A percentile compares a stretch with the other conserved stretches of the same genome.
Conservation (phyloP, 2,888 invertebrate species). For the Cantharis rustica region DNA sequence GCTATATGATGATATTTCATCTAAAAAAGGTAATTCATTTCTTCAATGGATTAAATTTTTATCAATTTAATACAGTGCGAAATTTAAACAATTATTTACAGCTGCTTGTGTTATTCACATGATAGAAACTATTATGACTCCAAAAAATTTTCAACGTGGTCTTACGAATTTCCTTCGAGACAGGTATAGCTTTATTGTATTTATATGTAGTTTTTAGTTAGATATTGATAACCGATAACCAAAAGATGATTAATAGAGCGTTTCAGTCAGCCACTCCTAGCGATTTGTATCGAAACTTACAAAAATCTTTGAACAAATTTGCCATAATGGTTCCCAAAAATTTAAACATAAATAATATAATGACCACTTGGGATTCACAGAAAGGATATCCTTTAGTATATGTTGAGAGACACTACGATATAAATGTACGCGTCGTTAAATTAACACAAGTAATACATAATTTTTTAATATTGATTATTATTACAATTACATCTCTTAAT, state of each 20-base stretch:
- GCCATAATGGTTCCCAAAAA: background rate
- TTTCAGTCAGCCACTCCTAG: conserved; percentile 1
- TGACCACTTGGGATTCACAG: conserved; percentile 56
- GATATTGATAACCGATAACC: too few relatives aligned
- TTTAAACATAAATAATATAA: conserved; percentile 38
- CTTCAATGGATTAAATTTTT: background rate
- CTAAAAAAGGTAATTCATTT: conserved; percentile 59
- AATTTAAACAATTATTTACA: conserved; percentile 37
- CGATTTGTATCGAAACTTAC: conserved; percentile 13
- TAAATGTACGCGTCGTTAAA: background rate
- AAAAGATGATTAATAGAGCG: background rate
- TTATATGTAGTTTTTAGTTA: too few relatives aligned
- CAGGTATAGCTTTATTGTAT: too few relatives aligned
- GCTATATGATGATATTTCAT: conserved; percentile 64
- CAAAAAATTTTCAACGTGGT: conserved; percentile 16
- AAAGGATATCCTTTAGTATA: conserved; percentile 50
- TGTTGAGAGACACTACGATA: conserved; percentile 39
- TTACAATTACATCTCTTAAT: background rate
- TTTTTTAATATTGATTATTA: background rate
- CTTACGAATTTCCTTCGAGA: conserved; percentile 12
- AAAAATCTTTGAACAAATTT: conserved; percentile 4
- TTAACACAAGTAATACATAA: conserved; percentile 5
- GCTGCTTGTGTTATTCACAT: conserved; percentile 64
- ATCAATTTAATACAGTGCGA: too few relatives aligned
- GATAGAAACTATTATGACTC: conserved; percentile 23